Evolutionary conservation across 2,797 vertebrate species (phyloP), one percentile per base, ranked within the genome.

Genomic region (Mastacembelus armatus): DNA sequence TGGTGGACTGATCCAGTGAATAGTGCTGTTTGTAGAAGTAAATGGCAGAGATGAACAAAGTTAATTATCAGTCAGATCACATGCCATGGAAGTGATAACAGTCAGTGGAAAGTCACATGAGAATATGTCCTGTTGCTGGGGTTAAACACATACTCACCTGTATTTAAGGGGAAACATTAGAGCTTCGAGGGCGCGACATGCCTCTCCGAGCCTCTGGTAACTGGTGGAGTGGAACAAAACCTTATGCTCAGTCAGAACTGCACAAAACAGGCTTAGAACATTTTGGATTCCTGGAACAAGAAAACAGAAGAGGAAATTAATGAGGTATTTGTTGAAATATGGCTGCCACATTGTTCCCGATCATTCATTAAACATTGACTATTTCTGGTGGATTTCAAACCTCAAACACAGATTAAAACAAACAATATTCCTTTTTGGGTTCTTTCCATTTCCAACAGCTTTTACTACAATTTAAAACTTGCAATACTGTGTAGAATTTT

Each of bases 141-240:
- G 44, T 50, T 54, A 63, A 50, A 62, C 35, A 43, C 43, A 51
- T 11, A 35, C 66, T 93, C 77, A 97, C 98, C 98, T 99, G 84
- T 99, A 99, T 86, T 97, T 98, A 38, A 99, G 95, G 59, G 98
- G 98, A 92, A 98, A 99, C 95, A 99, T 98, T 75, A 99, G 92
- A 50, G 98, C 95, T 89, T 98, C 97, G 59, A 99, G 89, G 35
- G 96, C 98, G 22, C 98, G 95, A 62, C 94, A 95, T 5, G 98
- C 97, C 91, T 99, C 98, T 36, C 94, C 96, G 7, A 99, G 95
- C 81, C 98, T 93, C 93, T 99, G 97, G 91, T 99, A 99, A 90
- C 98, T 99, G 86, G 94, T 94, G 57, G 98, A 99, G 89, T 99
- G 97, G 85, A 99, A 99, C 56, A 99, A 92, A 93, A 99, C 95